Base-by-base conservation (phyloP, 2,888 invertebrate species). In the Ecliptopera silaceata region DNA sequence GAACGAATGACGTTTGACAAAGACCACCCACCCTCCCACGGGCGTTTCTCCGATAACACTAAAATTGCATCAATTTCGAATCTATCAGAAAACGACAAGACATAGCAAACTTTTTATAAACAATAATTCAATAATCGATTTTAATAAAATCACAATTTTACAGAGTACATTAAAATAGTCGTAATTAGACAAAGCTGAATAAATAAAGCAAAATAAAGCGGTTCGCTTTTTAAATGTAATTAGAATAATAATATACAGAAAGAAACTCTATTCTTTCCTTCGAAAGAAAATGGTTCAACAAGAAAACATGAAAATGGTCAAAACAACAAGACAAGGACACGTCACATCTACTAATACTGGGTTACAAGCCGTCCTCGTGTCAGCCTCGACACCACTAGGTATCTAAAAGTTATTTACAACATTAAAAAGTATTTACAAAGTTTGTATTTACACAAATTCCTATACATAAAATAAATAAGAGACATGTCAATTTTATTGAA, bases 401-500 rank as follows among this genome's bases (percentile, higher is more conserved):
- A 45, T 45, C 48, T 53, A 39, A 56, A 59, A 56, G 50, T 50
- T 66, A 66, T 64, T 67, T 68, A 66, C 64, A 69, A 58, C 39
- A 74, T 79, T 80, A 78, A 71, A 71, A 64, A 80, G 66, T 88
- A 87, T 89, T 77, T 86, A 88, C 87, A 88, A 79, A 71, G 72
- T 82, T 81, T 77, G 71, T 83, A 81, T 86, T 87, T 88, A 80
- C 87, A 87, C 82, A 74, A 80, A 77, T 78, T 8, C 26, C 26
- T 26, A 82, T 74, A 66, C 79, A 83, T 86, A 86, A 86, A 88
- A 88, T 88, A 88, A 89, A 88, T 89, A 89, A 84, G 76, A 81
- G 79, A 88, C 88, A 86, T 84, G 75, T 84, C 86, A 88, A 88
- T 90, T 88, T 84, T 65, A 88, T 89, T 88, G 87, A 85, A 88